Base-by-base conservation (phyloP, 2,888 invertebrate genomes). In the Lasioglossum calceatum region DNA sequence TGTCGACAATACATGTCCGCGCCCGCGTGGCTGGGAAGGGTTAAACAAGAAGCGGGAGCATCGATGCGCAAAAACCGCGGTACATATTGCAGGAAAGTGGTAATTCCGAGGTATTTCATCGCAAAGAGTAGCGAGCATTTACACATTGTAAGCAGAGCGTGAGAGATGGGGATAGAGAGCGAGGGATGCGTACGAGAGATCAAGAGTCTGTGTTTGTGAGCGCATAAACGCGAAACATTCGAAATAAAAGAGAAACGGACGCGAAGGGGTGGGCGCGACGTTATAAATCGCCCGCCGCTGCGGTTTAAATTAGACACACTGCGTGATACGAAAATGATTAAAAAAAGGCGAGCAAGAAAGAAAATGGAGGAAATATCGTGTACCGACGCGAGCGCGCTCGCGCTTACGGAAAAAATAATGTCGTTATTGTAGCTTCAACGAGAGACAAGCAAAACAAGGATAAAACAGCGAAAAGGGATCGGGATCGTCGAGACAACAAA, bases 51-150 rank as follows among this genome's bases (percentile, higher is more conserved):
- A 80, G 50, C 39, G 47, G 16, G 27, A 27, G 77, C 81, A 82
- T 82, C 80, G 80, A 71, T 83, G 79, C 54, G 64, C 47, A 58
- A 79, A 79, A 82, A 75, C 71, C 71, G 58, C 32, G 23, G 47
- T 81, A 47, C 81, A 72, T 39, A 64, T 81, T 72, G 72, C 81
- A 72, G 67, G 70, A 64, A 79, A 54, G 50, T 54, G 54, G 74
- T 79, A 79, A 79, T 74, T 70, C 79, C 75, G 77, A 4, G 64
- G 71, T 79, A 79, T 82, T 80, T 54, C 84, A 70, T 75, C 75
- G 42, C 70, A 23, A 58, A 47, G 73, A 67, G 74, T 27, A 74
- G 54, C 81, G 27, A 14, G 58, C 47, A 42, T 70, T 83, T 70
- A 54, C 72, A 47, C 70, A 47, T 39, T 58, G 23, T 54, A 16